phyloP scores from a whole-genome alignment of 2,888 invertebrate genomes.

The Bombylius major region DNA sequence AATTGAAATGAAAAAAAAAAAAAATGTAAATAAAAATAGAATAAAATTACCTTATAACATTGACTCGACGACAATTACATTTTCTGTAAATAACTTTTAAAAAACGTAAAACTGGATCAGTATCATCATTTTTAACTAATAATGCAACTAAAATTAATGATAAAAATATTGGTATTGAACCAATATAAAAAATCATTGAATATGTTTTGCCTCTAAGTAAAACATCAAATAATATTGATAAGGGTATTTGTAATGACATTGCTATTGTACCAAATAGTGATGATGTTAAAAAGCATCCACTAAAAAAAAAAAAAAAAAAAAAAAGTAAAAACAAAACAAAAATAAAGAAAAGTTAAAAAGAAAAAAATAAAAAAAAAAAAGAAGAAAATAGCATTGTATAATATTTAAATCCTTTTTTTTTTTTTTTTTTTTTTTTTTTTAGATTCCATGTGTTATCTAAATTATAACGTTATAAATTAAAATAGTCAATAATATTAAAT shows the following conservation, averaged over 20 bases:
- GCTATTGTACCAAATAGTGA: slow-evolving; percentile 78
- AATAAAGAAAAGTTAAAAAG: neutral
- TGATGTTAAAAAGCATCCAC: slow-evolving; percentile 91
- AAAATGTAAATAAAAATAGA: neutral
- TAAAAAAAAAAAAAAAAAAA: slow-evolving; percentile 28
- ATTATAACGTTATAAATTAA: neutral
- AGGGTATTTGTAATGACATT: slow-evolving; percentile 75
- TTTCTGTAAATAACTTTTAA: slow-evolving; percentile 34
- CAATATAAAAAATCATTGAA: slow-evolving; percentile 59
- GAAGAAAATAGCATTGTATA: neutral
- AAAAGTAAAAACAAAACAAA: neutral
- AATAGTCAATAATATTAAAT: too few relatives aligned
- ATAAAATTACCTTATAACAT: slow-evolving; percentile 30
- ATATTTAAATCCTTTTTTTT: neutral
- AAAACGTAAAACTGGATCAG: slow-evolving; percentile 57
- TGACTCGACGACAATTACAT: slow-evolving; percentile 28
- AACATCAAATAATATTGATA: slow-evolving; percentile 78
- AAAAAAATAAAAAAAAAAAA: neutral
- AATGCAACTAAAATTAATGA: slow-evolving; percentile 44
- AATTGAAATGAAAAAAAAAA: neutral
- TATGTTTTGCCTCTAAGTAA: slow-evolving; percentile 55
- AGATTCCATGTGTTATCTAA: neutral
- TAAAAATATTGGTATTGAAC: slow-evolving; percentile 62
- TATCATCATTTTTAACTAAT: slow-evolving; percentile 66
- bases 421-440: too few relatives aligned